Evolutionary conservation across 2,888 invertebrate genomes (phyloP).

Genomic region (Crepidodera aurea): DNA sequence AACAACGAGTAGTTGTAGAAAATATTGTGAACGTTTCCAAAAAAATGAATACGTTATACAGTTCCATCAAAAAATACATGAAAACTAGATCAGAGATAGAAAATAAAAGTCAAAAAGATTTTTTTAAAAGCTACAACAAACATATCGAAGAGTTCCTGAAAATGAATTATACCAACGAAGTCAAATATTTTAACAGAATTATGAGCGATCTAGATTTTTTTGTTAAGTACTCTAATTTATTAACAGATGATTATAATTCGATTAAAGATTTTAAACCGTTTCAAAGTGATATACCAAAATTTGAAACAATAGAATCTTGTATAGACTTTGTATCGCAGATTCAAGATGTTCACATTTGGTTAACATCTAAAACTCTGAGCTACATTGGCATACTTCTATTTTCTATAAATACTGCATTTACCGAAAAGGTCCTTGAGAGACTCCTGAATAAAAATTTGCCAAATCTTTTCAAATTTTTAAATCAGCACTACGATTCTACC

Average conservation of each 20-base stretch:
- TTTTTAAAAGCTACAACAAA: conserved; percentile 3
- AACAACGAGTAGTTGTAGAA: conserved; percentile 27
- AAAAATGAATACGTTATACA: conserved; percentile 37
- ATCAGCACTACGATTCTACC: conserved; percentile 25
- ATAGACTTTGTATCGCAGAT: conserved; percentile 25
- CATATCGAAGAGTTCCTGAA: conserved; percentile 27
- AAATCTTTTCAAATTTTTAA: conserved; percentile 24
- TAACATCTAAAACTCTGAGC: conserved; percentile 45
- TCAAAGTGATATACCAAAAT: conserved; percentile 10
- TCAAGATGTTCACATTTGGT: conserved; percentile 42
- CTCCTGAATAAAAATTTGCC: conserved; percentile 36
- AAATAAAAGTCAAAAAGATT: conserved; percentile 18
- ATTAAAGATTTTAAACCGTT: conserved; percentile 33
- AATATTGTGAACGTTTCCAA: conserved; percentile 32
- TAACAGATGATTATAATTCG: conserved; percentile 39
- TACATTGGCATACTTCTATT: conserved; percentile 41
- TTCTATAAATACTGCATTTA: conserved; percentile 9
- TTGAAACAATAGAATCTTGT: conserved; percentile 19
- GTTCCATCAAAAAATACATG: conserved; percentile 39
- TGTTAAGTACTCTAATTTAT: conserved; percentile 21
- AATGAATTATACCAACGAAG: conserved; percentile 5
- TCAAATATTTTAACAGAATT: neutral
- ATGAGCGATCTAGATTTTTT: conserved; percentile 25
- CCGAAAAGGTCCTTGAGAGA: neutral
- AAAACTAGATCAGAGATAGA: conserved; percentile 39